Evolutionary conservation across 2,888 invertebrate species (phyloP), one percentile per base, ranked within the genome.

Genomic region (Actias luna): DNA sequence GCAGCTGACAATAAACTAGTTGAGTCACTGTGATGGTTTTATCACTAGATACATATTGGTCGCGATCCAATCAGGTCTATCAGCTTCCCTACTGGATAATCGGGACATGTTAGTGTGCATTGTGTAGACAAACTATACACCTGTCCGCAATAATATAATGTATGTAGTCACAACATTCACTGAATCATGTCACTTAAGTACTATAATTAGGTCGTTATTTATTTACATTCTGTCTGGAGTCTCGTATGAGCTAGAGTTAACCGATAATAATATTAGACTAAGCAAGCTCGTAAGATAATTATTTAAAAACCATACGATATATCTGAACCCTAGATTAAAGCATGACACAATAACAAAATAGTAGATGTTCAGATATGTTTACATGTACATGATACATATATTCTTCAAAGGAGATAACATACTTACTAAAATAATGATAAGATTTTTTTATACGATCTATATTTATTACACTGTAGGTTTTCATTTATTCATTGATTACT

Each of bases 401-500:
- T 25, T 36, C 25, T 18, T 22, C 16, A 59, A 22, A 59, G 10
- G 27, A 42, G 14, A 59, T 59, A 46, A 22, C 8, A 12, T 59
- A 27, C n/a, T 42, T 39, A 10, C 29, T 42, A 16, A 59, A 59
- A 14, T 35, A 29, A 59, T 25, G 27, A 39, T 42, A 27, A 39
- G 36, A 50, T 31, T 39, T 63, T n/a, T 50, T 55, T 46, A 29
- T 18, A 36, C 0, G 31, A 18, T 25, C 27, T 59, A 63, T 63
- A 63, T 59, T 27, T 35, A 12, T 36, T 52, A 27, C 36, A 59
- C 59, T 27, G 59, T 52, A 65, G 74, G 70, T 50, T 57, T 31
- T 67, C 66, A 62, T 69, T 67, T 63, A 65, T 66, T 71, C 67
- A 73, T 67, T 46, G 46, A 46, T 46, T 22, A 22, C 18, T 63